Evolutionary conservation across 2,888 invertebrate genomes (phyloP).

Genomic region (Polydrusus tereticollis): DNA sequence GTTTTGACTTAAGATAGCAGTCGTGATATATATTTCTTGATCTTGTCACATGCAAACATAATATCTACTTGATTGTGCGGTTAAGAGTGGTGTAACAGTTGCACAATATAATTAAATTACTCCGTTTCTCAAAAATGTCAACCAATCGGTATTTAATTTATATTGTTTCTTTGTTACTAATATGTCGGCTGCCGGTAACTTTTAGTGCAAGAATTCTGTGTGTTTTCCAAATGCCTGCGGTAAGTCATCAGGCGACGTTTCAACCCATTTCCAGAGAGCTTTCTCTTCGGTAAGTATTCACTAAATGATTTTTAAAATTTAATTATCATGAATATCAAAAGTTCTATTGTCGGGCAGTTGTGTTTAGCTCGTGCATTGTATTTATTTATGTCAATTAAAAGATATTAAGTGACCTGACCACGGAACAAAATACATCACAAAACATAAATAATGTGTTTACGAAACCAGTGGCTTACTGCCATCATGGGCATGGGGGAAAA

Average conservation of each 20-base stretch:
- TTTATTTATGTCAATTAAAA: no score
- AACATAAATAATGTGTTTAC: no score
- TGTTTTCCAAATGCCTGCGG: conserved; percentile 48
- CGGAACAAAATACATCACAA: no score
- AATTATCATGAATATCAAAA: no score
- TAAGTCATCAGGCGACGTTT: conserved; percentile 45
- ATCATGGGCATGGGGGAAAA: no score
- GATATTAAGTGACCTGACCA: no score
- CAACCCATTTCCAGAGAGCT: conserved; percentile 40
- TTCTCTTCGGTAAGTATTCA: conserved; percentile 34
- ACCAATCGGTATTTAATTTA: conserved; percentile 36
- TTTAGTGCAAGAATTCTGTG: conserved; percentile 40
- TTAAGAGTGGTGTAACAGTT: no score
- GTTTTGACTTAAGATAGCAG: neutral
- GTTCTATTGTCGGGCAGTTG: no score
- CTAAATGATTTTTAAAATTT: no score
- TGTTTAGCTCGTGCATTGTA: no score
- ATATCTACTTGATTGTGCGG: no score
- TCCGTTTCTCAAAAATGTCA: neutral
- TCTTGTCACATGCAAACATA: neutral
- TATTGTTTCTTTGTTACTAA: neutral
- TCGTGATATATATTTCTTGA: neutral
- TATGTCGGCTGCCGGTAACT: neutral
- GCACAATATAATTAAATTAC: neutral
- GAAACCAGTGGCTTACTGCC: no score